Conservation (phyloP, 1,140 invertebrate genomes). For the Psix sp. region DNA sequence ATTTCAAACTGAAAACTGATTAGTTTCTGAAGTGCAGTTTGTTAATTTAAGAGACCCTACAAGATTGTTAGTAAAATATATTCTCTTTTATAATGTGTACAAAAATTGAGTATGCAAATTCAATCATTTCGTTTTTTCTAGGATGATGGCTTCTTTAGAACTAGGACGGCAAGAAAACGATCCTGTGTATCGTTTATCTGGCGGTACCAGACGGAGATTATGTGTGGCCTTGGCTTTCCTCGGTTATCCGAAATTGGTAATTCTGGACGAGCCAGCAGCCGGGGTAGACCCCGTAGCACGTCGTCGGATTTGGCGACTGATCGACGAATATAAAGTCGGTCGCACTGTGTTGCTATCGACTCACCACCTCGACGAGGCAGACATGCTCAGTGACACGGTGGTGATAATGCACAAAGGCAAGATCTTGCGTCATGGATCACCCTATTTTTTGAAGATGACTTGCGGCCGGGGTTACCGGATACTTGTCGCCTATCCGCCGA, state of each 20-base stretch:
- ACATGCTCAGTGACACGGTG: conserved; percentile 81
- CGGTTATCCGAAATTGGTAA: conserved; percentile 87
- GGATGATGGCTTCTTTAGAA: conserved; percentile 79
- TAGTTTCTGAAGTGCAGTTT: too few relatives aligned
- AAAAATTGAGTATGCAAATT: too few relatives aligned
- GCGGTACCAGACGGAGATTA: conserved; percentile 80
- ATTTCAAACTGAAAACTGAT: too few relatives aligned
- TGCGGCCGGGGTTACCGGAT: conserved; percentile 88
- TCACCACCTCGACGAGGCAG: conserved; percentile 84
- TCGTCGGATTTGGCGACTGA: conserved; percentile 86
- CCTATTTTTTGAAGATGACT: conserved; percentile 84
- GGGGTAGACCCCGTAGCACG: conserved; percentile 88
- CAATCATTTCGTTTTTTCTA: conserved; percentile 54
- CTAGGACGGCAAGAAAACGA: conserved; percentile 78
- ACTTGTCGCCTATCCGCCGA: conserved; percentile 74
- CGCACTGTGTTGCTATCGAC: conserved; percentile 85
- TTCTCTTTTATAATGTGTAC: too few relatives aligned
- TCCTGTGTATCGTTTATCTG: conserved; percentile 79
- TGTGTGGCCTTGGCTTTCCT: conserved; percentile 85
- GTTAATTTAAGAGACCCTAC: too few relatives aligned
- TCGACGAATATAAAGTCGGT: conserved; percentile 81
- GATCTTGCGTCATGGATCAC: conserved; percentile 79
- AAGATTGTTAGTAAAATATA: too few relatives aligned
- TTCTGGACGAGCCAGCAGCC: conserved; percentile 90
- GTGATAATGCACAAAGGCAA: conserved; percentile 82